These are phyloP conservation scores for Scolanthus callimorphus DNA, from an alignment of 92 coral and sea anemone genomes.

Conservation along the genomic window DNA sequence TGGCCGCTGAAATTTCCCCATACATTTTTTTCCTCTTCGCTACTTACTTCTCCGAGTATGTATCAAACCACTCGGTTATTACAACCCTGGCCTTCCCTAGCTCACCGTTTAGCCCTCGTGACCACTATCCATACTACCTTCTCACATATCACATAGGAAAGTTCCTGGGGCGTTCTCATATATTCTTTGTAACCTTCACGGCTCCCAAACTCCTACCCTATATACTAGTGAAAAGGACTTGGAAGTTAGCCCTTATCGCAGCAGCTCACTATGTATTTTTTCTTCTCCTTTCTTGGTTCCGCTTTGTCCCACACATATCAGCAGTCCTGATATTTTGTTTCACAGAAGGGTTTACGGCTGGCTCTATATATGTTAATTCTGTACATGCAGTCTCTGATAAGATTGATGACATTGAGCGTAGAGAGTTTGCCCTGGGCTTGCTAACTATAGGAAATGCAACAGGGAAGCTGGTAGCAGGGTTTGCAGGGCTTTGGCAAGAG, in stretches of 20 bases:
- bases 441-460: slow-evolving; percentile 77
- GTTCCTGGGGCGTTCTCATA: slow-evolving; percentile 78
- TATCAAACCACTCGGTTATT: slow-evolving; percentile 77
- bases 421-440: slow-evolving; percentile 71
- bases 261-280: slow-evolving; percentile 46
- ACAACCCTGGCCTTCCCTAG: slow-evolving; percentile 70
- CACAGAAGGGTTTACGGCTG: slow-evolving; percentile 82
- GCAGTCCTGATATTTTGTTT: slow-evolving; percentile 51
- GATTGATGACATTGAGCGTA: slow-evolving; percentile 32
- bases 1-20: slow-evolving; percentile 56
- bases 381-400: slow-evolving; percentile 72
- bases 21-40: slow-evolving; percentile 62
- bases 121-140: slow-evolving; percentile 79
- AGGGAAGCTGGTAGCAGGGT: slow-evolving; percentile 70
- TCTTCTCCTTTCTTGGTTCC: slow-evolving; percentile 64
- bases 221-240: slow-evolving; percentile 60
- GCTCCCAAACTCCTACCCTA: slow-evolving; percentile 47
- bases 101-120: slow-evolving; percentile 65
- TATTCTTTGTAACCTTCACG: slow-evolving; percentile 45
- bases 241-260: slow-evolving; percentile 60
- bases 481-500: slow-evolving; percentile 62
- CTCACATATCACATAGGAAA: slow-evolving; percentile 73
- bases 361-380: slow-evolving; percentile 79
- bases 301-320: slow-evolving; percentile 51
- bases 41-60: slow-evolving; percentile 77